Evolutionary conservation across 1,140 invertebrate species (phyloP), one percentile per base, ranked within the genome.

Genomic region (Dufourea novaeangliae): DNA sequence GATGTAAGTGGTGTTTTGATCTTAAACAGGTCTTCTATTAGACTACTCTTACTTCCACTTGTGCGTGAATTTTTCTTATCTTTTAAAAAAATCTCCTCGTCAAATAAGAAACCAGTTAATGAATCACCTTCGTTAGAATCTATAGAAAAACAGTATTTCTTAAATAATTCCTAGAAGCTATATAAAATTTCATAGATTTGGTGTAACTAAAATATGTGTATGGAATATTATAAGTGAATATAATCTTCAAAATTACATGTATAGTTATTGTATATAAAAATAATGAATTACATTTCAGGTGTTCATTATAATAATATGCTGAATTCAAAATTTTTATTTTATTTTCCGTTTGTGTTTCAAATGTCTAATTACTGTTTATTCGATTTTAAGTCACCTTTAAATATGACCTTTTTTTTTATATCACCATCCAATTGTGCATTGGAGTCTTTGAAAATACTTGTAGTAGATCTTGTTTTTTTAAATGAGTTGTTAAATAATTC

Each of bases 11-110:
- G 34, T 27, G 41, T 79, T 67, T 87, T 89, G 0, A 85, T 82
- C 46, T 83, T 86, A 76, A 90, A 89, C 46, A 90, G 80, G 67
- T 86, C 72, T 59, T 79, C 72, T 52, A 88, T 80, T 41, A 88
- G 57, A 52, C 34, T 88, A 69, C 71, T 77, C 50, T 84, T 85
- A 14, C 63, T 73, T 57, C 25, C 78, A 34, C 32, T 57, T 50
- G 64, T 22, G 54, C 79, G n/a, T 73, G 75, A 61, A 66, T 57
- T 73, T 12, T 82, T 85, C 17, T 78, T 66, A 20, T 61, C 57
- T 54, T 80, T 66, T 46, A 70, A 63, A 68, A 75, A 80, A 79
- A 78, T 72, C 8, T 88, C 83, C 1, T 83, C 85, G 29, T 90
- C 87, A 10, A 78, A 81, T 41, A 88, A 34, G 27, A 88, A 71